These are phyloP conservation scores for Tychaedon coryphoeus DNA, from an alignment of 2,113 vertebrate species.

Conservation along the genomic window DNA sequence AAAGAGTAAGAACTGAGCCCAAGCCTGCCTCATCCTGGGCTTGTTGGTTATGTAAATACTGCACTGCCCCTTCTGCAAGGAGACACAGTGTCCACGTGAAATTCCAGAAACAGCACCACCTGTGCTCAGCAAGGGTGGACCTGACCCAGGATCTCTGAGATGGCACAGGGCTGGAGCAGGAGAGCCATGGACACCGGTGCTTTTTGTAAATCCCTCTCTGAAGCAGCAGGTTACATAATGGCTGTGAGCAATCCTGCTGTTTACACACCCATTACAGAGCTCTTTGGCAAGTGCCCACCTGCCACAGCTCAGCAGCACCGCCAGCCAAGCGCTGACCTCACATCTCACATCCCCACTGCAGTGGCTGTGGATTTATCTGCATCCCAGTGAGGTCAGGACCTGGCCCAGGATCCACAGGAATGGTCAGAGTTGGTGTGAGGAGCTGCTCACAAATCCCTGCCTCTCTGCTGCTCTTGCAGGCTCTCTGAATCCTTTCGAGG, in stretches of 20 bases:
- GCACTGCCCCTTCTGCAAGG: not conserved
- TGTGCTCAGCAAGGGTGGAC: not conserved
- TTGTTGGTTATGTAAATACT: not conserved
- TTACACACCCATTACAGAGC: not conserved
- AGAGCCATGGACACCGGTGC: not conserved
- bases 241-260: slow-evolving; percentile 10
- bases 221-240: slow-evolving; percentile 22
- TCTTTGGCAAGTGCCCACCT: slow-evolving; percentile 48
- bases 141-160: not conserved
- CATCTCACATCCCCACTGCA: not conserved
- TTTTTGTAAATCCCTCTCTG: not conserved
- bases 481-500: not conserved
- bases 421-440: not conserved
- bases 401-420: not conserved
- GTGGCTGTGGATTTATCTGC: not conserved
- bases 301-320: not conserved
- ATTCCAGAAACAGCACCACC: not conserved
- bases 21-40: not conserved
- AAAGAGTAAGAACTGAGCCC: not conserved
- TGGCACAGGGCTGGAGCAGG: not conserved
- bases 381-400: slow-evolving; percentile 39
- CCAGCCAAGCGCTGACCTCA: slow-evolving; percentile 49
- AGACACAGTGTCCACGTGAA: not conserved
- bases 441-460: not conserved
- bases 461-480: not conserved